Percentiles rank a stretch among this genome's conserved stretches.
Evolutionary conservation across 2,797 vertebrate species (phyloP).

Genomic region (Cyclura pinguis): DNA sequence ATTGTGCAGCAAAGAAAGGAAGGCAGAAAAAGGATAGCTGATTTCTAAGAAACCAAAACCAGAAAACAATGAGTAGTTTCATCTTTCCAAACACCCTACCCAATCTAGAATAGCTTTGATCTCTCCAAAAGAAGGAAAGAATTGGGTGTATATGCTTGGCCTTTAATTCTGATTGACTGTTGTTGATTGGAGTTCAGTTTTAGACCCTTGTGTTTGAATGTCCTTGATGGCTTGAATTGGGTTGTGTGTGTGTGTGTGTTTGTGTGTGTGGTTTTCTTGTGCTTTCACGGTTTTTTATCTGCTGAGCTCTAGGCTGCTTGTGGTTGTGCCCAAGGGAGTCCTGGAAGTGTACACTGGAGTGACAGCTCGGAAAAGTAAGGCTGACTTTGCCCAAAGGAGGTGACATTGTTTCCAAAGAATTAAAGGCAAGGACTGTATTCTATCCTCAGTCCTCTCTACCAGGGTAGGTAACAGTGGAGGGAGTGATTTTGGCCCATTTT

Average conservation of each 20-base stretch:
- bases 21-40: neutral
- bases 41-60: neutral
- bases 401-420: neutral
- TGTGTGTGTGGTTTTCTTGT: neutral
- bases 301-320: neutral
- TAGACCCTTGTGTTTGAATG: neutral
- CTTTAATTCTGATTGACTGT: fast-evolving
- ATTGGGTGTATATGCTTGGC: neutral
- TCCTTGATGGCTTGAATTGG: neutral
- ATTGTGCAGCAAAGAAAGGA: too few relatives aligned
- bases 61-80: neutral
- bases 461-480: too few relatives aligned
- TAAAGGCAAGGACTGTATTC: neutral
- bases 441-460: too few relatives aligned
- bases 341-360: fast-evolving
- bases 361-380: neutral
- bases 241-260: neutral
- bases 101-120: neutral
- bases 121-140: neutral
- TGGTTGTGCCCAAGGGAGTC: neutral
- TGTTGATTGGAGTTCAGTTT: neutral
- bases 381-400: neutral
- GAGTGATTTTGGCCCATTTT: too few relatives aligned
- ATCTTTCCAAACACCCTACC: neutral
- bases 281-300: slow-evolving; percentile 12